A percentile compares a stretch with the other conserved stretches of the same genome.
phyloP scores from a whole-genome alignment of 2,888 invertebrate species.

The Rhingia campestris region DNA sequence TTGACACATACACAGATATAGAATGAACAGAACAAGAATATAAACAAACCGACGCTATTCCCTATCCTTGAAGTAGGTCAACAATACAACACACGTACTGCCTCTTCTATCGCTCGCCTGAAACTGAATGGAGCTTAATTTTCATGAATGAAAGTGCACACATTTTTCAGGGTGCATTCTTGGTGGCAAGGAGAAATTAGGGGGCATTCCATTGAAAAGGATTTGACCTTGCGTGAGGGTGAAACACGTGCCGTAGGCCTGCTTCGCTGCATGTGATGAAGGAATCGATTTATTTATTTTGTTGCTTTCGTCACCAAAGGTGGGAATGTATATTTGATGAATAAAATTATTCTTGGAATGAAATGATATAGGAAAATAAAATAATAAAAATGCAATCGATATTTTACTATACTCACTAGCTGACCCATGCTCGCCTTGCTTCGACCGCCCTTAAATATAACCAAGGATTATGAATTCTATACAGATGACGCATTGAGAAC shows the following conservation, averaged over 20 bases:
- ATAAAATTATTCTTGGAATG: too few species aligned
- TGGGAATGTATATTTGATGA: background rate
- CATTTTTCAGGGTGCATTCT: slow-evolving; percentile 7
- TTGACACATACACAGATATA: slow-evolving; percentile 16
- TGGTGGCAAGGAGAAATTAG: background rate
- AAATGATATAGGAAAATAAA: too few species aligned
- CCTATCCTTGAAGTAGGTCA: slow-evolving; percentile 34
- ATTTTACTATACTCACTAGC: too few species aligned
- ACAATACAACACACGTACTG: slow-evolving; percentile 16
- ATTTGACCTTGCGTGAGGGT: slow-evolving; percentile 27
- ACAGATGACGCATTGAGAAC: too few species aligned
- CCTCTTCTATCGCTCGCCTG: slow-evolving; percentile 19
- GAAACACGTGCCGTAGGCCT: slow-evolving; percentile 48
- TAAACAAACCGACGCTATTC: slow-evolving; percentile 18
- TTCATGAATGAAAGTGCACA: slow-evolving; percentile 64
- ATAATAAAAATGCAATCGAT: too few species aligned
- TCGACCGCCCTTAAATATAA: too few species aligned
- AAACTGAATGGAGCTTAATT: slow-evolving; percentile 47
- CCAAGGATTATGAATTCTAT: too few species aligned
- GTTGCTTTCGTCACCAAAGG: background rate
- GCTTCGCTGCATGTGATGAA: slow-evolving; percentile 2
- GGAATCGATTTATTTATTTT: slow-evolving; percentile 39
- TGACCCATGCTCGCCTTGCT: too few species aligned
- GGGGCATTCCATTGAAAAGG: background rate
- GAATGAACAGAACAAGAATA: background rate